Conservation (phyloP, 2,113 vertebrate genomes). For the Cottus gobio region DNA sequence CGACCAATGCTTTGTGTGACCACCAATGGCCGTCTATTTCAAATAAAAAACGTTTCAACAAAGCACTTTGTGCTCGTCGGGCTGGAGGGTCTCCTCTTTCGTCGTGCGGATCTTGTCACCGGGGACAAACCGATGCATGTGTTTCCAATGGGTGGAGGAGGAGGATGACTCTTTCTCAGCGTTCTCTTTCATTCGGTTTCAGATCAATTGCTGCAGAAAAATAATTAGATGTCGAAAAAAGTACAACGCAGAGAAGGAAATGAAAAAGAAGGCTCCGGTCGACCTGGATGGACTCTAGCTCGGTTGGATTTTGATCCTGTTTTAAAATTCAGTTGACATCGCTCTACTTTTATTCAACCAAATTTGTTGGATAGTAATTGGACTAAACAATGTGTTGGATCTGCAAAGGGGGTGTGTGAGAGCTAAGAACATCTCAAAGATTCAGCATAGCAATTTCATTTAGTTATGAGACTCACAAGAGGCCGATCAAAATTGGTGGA, state of each 20-base stretch:
- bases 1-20: background rate
- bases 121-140: slow-evolving; percentile 15
- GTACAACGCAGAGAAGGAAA: background rate
- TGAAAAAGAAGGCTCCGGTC: background rate
- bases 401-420: slow-evolving; percentile 16
- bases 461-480: background rate
- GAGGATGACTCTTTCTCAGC: background rate
- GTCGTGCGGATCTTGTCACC: slow-evolving; percentile 15
- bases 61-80: slow-evolving; percentile 23
- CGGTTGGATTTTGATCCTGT: background rate
- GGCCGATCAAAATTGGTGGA: background rate
- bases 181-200: background rate
- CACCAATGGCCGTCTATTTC: background rate
- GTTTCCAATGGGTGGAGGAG: background rate
- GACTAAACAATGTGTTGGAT: background rate
- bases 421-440: background rate
- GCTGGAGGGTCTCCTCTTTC: background rate
- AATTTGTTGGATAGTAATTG: background rate
- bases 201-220: background rate
- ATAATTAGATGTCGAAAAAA: background rate
- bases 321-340: background rate
- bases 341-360: background rate
- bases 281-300: background rate
- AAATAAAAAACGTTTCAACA: slow-evolving; percentile 14
- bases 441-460: background rate